These are phyloP conservation scores for Theocolax elegans DNA, from an alignment of 1,140 invertebrate genomes.

Conservation along the genomic window DNA sequence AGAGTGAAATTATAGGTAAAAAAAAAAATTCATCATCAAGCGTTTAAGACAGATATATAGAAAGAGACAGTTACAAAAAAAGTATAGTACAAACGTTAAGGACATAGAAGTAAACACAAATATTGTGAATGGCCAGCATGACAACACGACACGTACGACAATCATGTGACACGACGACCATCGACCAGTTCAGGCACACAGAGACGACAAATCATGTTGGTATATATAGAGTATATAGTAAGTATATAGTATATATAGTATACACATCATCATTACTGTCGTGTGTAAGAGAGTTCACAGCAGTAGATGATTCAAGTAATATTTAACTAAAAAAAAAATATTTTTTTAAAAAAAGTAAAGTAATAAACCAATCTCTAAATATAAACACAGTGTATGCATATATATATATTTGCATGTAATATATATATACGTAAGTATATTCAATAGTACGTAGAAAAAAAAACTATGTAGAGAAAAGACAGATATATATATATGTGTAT, in stretches of 20 bases:
- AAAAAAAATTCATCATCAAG: slow-evolving; percentile 1
- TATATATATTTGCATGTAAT: slow-evolving; percentile 47
- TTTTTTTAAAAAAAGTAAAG: slow-evolving; percentile 48
- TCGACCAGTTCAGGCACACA: slow-evolving; percentile 69
- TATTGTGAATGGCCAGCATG: slow-evolving; percentile 66
- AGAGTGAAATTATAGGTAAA: too few species aligned
- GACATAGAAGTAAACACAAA: slow-evolving; percentile 35
- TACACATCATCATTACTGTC: slow-evolving; percentile 25
- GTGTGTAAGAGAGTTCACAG: background rate
- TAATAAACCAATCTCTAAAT: slow-evolving; percentile 47
- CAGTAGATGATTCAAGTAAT: slow-evolving; percentile 16
- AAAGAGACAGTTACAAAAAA: background rate
- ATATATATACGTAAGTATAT: slow-evolving; percentile 38
- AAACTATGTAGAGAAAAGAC: slow-evolving; percentile 53
- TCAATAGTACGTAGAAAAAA: slow-evolving; percentile 44
- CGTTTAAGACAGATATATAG: background rate
- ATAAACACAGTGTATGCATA: slow-evolving; percentile 48
- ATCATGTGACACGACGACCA: slow-evolving; percentile 69
- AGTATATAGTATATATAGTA: slow-evolving; percentile 47
- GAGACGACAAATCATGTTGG: slow-evolving; percentile 62
- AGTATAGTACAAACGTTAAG: too few species aligned
- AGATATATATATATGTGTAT: too few species aligned
- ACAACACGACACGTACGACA: slow-evolving; percentile 70
- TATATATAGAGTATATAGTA: slow-evolving; percentile 47
- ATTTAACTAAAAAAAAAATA: too few species aligned